Evolutionary conservation across 92 coral and sea anemone genomes (phyloP).

Genomic region (Isaurus tuberculatus): DNA sequence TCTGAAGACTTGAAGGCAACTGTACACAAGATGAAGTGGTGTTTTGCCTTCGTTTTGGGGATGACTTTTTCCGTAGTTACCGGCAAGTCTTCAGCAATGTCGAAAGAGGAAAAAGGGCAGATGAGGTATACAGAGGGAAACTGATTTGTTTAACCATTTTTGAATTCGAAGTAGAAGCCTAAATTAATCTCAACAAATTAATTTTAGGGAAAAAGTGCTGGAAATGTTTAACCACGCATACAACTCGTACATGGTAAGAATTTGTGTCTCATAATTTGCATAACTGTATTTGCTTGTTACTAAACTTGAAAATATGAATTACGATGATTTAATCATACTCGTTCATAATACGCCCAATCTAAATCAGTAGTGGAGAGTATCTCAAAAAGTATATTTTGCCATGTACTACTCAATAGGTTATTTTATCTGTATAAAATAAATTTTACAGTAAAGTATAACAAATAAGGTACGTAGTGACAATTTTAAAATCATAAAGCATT

Average conservation of each 20-base stretch:
- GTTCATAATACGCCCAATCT: conserved; percentile 7
- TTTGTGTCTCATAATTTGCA: not conserved
- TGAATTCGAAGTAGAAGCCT: not conserved
- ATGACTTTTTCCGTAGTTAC: conserved; percentile 32
- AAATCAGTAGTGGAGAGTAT: not conserved
- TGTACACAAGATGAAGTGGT: conserved; percentile 32
- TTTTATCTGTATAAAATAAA: too few species aligned
- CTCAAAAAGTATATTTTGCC: too few species aligned
- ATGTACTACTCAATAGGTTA: too few species aligned
- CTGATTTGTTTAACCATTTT: conserved; percentile 15
- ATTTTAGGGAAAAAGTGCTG: conserved; percentile 81
- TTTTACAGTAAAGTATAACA: not conserved
- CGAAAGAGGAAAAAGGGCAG: conserved; percentile 76
- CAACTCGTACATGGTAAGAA: conserved; percentile 95
- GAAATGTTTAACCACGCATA: conserved; percentile 99
- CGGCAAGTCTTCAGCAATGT: conserved; percentile 79
- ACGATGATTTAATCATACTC: not conserved
- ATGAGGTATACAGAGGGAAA: conserved; percentile 65
- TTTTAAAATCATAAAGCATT: not conserved
- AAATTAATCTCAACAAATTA: not conserved
- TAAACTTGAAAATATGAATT: not conserved
- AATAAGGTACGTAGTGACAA: not conserved
- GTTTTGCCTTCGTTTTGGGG: conserved; percentile 49
- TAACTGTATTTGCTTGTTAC: not conserved
- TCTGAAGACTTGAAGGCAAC: conserved; percentile 52